Base-by-base conservation (phyloP, 2,888 invertebrate genomes). In the Schizaphis graminum region DNA sequence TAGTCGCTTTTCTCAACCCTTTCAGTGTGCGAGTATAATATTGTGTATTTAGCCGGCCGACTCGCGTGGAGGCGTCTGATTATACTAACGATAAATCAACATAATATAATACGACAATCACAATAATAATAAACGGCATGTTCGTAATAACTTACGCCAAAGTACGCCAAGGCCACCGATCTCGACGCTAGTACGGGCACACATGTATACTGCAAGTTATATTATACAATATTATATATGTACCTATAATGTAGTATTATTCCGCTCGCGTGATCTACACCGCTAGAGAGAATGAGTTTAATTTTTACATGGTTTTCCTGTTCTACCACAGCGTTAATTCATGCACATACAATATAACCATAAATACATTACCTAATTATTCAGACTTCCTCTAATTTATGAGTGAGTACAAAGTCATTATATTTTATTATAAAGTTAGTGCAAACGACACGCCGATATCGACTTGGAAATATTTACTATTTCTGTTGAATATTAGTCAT, bases 101-200 rank as follows among this genome's bases (percentile, higher is more conserved):
- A 67, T 67, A 35, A 57, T 57, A 56, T 56, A 56, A 56, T 56
- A 24, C 21, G 21, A 56, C 7, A 57, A 57, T 57, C 57, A 8
- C 57, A 57, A 57, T 57, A 57, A 10, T 57, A 57, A 53, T 53
- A 53, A 53, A 53, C 53, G 53, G 16, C 16, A 16, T 53, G 21
- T 21, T 21, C 21, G 16, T 35, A 35, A 77, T 77, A 35, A 35
- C 77, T 35, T 77, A 77, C 77, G 35, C 35, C 35, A 77, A 77
- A 77, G 77, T 77, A 77, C 77, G 77, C 35, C 77, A 77, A 77
- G 77, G 77, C 35, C 77, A 21, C 77, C 21, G 77, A 77, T 77
- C 77, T 77, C 77, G 21, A 77, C 7, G n/a, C n/a, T n/a, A 16
- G n/a, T 16, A 16, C n/a, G n/a, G n/a, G 35, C 21, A 21, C 77